These are phyloP conservation scores for Meteorus colon DNA, from an alignment of 2,888 invertebrate genomes.

Conservation along the genomic window DNA sequence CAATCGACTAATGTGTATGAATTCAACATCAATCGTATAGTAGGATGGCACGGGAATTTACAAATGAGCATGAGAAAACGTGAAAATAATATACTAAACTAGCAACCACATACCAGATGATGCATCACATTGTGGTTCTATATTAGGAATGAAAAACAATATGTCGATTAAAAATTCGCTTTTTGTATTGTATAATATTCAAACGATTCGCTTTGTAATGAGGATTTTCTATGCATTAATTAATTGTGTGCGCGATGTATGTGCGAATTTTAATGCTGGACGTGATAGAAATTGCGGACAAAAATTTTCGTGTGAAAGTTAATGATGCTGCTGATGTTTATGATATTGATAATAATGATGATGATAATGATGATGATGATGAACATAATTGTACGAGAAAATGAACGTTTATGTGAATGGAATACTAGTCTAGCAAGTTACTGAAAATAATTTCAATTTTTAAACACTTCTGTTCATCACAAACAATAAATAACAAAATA, in stretches of 20 bases:
- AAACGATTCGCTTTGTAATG: conserved; percentile 11
- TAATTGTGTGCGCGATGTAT: conserved; percentile 35
- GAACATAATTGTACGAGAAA: conserved; percentile 26
- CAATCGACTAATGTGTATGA: conserved; percentile 46
- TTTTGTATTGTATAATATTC: conserved; percentile 49
- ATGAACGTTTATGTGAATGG: conserved; percentile 43
- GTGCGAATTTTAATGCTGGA: conserved; percentile 30
- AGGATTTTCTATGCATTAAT: conserved; percentile 8
- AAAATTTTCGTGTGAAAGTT: conserved; percentile 24
- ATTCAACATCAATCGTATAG: conserved; percentile 43
- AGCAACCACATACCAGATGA: conserved; percentile 12
- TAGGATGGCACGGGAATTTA: conserved; percentile 50
- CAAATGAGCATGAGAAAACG: background rate
- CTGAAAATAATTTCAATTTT: conserved; percentile 20
- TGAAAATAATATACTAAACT: conserved; percentile 25
- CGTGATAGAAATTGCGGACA: conserved; percentile 13
- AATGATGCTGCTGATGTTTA: conserved; percentile 33
- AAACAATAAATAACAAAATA: background rate
- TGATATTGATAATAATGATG: background rate
- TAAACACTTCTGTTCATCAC: conserved; percentile 7
- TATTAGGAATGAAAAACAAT: background rate
- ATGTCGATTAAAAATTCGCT: conserved; percentile 46
- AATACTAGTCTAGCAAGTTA: conserved; percentile 37
- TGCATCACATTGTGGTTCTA: conserved; percentile 16
- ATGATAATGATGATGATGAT: background rate